These are phyloP conservation scores for Philhelius pedissequus DNA, from an alignment of 2,888 invertebrate species.

Conservation along the genomic window DNA sequence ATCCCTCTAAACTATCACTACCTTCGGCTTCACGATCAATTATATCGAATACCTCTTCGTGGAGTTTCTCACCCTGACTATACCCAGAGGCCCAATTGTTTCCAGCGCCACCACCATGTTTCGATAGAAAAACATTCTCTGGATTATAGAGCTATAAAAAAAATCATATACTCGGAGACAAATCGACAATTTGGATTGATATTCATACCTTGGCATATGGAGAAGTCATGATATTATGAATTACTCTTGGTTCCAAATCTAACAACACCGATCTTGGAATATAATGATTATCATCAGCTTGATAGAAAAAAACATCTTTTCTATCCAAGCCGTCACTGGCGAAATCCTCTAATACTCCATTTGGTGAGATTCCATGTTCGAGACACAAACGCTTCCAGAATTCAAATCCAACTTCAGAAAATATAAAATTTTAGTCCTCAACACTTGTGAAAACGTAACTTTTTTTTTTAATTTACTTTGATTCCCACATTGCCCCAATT, in stretches of 20 bases:
- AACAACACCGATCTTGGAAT: constrained; percentile 97
- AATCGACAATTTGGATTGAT: background rate
- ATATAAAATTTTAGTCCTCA: background rate
- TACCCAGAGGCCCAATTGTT: constrained; percentile 99
- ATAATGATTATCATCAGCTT: constrained; percentile 99
- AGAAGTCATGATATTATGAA: constrained; percentile 97
- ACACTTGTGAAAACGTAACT: background rate
- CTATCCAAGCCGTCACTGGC: constrained; percentile 96
- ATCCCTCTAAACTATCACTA: constrained; percentile 98
- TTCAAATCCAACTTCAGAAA: constrained; percentile 92
- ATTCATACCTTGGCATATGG: constrained; percentile 92
- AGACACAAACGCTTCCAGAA: constrained; percentile 99
- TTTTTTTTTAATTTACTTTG: constrained; percentile 88
- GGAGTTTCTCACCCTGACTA: constrained; percentile 93
- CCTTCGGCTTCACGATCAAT: constrained; percentile 99
- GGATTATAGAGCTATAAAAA: constrained; percentile 93
- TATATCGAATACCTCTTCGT: constrained; percentile 98
- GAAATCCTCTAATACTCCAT: constrained; percentile 94
- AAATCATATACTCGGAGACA: background rate
- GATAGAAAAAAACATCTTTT: constrained; percentile 99
- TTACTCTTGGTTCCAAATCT: constrained; percentile 98
- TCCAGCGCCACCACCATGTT: constrained; percentile 99
- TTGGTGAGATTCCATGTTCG: constrained; percentile 98
- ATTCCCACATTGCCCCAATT: constrained; percentile 99
- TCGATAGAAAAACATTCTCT: constrained; percentile 97